phyloP scores from a whole-genome alignment of 2,113 vertebrate genomes.

The Epinephelus lanceolatus region DNA sequence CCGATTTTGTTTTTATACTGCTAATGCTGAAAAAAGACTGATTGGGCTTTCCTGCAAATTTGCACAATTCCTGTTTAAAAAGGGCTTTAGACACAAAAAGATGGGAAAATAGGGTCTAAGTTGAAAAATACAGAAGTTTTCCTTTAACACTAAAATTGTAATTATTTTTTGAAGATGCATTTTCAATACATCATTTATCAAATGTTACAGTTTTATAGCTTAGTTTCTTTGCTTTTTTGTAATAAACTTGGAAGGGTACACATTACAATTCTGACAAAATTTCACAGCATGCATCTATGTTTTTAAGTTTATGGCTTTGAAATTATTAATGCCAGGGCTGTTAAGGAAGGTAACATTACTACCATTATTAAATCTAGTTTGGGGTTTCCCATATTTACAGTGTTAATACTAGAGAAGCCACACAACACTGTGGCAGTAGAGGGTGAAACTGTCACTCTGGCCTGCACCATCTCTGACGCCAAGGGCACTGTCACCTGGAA shows the following conservation, averaged over 20 bases:
- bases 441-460: conserved; percentile 82
- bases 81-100: too few relatives aligned
- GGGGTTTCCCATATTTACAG: conserved; percentile 76
- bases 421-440: conserved; percentile 81
- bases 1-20: too few relatives aligned
- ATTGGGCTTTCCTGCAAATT: too few relatives aligned
- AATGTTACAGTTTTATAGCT: background rate
- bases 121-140: too few relatives aligned
- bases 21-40: too few relatives aligned
- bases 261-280: background rate
- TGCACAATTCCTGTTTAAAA: too few relatives aligned
- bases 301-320: background rate
- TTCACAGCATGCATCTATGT: conserved; percentile 19
- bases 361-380: conserved; percentile 34
- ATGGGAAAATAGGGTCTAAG: too few relatives aligned
- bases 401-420: conserved; percentile 82
- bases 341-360: conserved; percentile 15
- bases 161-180: background rate
- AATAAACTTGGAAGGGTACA: background rate
- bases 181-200: background rate
- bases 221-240: background rate
- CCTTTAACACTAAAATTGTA: background rate
- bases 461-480: conserved; percentile 86
- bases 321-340: background rate
- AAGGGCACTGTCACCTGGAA: conserved; percentile 74